phyloP scores from a whole-genome alignment of 2,888 invertebrate genomes.

The Hymenopus coronatus region DNA sequence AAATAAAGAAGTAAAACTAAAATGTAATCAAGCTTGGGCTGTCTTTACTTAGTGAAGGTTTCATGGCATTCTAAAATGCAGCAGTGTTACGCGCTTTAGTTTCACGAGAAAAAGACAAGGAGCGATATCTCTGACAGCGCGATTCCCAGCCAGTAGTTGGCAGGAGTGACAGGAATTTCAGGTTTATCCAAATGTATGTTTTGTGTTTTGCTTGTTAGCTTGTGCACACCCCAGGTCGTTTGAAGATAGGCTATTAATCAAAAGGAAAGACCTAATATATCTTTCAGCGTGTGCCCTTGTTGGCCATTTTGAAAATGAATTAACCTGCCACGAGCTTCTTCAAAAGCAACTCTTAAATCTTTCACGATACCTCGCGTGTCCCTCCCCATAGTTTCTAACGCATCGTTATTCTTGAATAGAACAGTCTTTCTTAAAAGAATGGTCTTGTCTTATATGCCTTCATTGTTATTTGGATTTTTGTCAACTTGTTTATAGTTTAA shows the following conservation, averaged over 20 bases:
- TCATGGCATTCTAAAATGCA: too few relatives aligned
- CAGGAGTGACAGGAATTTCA: neutral
- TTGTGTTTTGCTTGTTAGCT: neutral
- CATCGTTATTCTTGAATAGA: neutral
- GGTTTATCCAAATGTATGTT: neutral
- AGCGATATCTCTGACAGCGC: neutral
- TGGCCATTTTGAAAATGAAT: neutral
- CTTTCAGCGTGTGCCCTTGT: neutral
- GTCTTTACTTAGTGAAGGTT: too few relatives aligned
- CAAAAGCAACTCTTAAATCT: slow-evolving; percentile 17
- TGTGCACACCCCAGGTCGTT: neutral
- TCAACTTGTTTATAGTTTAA: too few relatives aligned
- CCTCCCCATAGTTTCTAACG: neutral
- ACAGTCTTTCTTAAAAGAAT: too few relatives aligned
- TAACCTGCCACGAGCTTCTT: neutral
- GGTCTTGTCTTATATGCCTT: too few relatives aligned
- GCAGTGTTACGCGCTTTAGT: too few relatives aligned
- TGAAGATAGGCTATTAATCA: neutral
- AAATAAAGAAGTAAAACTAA: too few relatives aligned
- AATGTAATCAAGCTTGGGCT: too few relatives aligned
- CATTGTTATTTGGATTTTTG: neutral
- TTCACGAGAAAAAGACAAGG: neutral
- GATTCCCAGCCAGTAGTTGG: neutral
- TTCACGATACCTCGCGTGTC: slow-evolving; percentile 31
- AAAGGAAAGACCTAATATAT: neutral